Evolutionary conservation across 64 coral and sea anemone genomes (phyloP).

Genomic region (Montipora capricornis): DNA sequence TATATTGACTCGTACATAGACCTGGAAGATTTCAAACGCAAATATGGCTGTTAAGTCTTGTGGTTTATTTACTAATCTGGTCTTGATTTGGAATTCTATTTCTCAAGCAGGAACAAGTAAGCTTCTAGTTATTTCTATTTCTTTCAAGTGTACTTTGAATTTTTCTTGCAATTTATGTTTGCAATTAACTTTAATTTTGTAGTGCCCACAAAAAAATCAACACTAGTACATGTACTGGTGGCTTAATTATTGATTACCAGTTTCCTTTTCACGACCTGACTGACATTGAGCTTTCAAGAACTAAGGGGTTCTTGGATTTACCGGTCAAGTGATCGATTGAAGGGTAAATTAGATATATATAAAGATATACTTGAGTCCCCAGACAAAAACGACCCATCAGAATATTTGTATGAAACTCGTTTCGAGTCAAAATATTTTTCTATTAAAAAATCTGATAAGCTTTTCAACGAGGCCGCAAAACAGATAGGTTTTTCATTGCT

Average conservation of each 20-base stretch:
- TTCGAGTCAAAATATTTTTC: constrained; percentile 58
- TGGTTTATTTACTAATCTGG: neutral
- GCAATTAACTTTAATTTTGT: neutral
- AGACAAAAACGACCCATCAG: constrained; percentile 34
- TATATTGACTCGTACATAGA: neutral
- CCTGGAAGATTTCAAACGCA: neutral
- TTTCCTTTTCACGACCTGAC: neutral
- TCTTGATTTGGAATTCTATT: neutral
- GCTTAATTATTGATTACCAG: neutral
- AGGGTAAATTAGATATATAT: constrained; percentile 31
- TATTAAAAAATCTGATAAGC: constrained; percentile 43
- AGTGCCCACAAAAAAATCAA: neutral
- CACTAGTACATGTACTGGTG: neutral
- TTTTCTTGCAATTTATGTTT: neutral
- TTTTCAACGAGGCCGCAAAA: neutral
- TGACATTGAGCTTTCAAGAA: neutral
- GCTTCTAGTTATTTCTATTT: neutral
- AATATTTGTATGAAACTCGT: neutral
- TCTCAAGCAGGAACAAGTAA: neutral
- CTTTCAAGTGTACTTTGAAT: neutral
- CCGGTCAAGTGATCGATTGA: neutral
- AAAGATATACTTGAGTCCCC: constrained; percentile 38
- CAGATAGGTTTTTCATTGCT: constrained; percentile 41
- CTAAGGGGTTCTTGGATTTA: constrained; percentile 26
- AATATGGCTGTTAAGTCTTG: neutral